A percentile compares a stretch with the other conserved stretches of the same genome.
Conservation (phyloP, 2,113 vertebrate species). For the Tragelaphus imberbis region DNA sequence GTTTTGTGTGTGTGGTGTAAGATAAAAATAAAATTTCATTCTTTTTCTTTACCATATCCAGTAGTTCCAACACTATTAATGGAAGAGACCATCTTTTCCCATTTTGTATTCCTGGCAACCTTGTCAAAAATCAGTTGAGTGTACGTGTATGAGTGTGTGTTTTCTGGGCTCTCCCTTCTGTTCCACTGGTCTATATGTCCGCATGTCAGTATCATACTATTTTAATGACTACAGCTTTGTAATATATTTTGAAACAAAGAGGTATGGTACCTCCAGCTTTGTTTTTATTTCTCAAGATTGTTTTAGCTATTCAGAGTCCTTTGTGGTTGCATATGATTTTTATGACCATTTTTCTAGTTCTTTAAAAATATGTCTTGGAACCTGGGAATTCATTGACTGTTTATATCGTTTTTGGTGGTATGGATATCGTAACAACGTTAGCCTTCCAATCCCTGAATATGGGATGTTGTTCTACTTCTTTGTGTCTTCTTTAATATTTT, state of each 20-base stretch:
- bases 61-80: neutral
- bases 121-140: neutral
- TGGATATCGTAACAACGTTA: neutral
- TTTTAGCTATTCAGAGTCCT: neutral
- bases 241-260: neutral
- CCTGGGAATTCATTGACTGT: neutral
- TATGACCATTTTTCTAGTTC: neutral
- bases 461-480: neutral
- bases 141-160: neutral
- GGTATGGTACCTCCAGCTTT: neutral
- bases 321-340: neutral
- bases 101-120: neutral
- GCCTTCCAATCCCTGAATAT: neutral
- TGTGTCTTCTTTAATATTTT: neutral
- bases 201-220: neutral
- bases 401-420: neutral
- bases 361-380: neutral
- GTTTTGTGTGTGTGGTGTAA: neutral
- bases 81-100: neutral
- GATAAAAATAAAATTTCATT: neutral
- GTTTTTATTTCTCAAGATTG: neutral
- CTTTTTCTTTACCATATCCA: neutral
- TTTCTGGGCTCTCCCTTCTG: neutral
- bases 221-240: neutral
- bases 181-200: neutral